These are phyloP conservation scores for Geothlypis trichas DNA, from an alignment of 2,113 vertebrate species.

Conservation along the genomic window DNA sequence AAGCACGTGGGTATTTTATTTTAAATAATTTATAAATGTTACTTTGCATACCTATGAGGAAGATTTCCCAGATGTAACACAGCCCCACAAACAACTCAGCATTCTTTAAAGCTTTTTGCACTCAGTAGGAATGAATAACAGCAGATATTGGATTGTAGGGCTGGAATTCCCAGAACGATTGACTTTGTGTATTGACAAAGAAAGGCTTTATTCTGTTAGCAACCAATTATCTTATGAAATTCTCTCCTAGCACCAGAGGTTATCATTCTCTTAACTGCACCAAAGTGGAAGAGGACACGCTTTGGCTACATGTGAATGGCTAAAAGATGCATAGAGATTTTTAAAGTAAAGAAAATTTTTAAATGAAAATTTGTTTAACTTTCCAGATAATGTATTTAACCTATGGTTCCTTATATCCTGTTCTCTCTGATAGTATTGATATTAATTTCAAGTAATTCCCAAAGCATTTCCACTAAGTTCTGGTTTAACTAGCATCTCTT, in stretches of 20 bases:
- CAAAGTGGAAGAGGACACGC: background rate
- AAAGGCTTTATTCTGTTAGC: background rate
- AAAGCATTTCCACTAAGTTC: background rate
- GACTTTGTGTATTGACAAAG: background rate
- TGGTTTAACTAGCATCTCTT: background rate
- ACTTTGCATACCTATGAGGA: background rate
- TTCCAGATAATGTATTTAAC: background rate
- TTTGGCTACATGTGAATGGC: background rate
- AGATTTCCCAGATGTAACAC: background rate
- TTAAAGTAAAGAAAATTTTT: background rate
- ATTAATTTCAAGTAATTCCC: background rate
- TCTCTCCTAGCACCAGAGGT: background rate
- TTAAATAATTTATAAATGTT: accelerated
- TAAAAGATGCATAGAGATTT: background rate
- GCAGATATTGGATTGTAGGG: background rate
- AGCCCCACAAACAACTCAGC: background rate
- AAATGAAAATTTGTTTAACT: background rate
- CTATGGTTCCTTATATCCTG: background rate
- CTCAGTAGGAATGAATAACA: background rate
- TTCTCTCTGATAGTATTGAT: background rate
- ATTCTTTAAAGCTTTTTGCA: background rate
- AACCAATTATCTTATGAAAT: background rate
- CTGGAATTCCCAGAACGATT: background rate
- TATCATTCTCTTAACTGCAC: background rate
- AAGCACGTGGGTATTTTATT: background rate